These are phyloP conservation scores for Aphodius sticticus DNA, from an alignment of 2,888 invertebrate species.

Conservation along the genomic window DNA sequence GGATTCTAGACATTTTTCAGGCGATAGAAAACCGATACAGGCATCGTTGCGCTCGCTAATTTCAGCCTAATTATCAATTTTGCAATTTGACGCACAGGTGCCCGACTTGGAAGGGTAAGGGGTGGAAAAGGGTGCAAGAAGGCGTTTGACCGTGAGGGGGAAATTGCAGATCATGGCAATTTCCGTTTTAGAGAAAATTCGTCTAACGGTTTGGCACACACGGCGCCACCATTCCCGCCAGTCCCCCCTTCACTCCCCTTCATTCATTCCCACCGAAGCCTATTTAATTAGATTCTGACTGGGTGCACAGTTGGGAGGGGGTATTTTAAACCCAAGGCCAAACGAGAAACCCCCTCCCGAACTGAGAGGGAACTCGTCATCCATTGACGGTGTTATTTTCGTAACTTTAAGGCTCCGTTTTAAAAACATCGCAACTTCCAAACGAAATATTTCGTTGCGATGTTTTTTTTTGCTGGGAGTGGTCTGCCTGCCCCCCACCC, in stretches of 20 bases:
- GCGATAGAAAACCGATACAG: too few relatives aligned
- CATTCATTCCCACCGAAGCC: not conserved
- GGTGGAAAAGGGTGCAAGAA: not conserved
- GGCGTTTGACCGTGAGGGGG: slow-evolving; percentile 1
- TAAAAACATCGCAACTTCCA: too few relatives aligned
- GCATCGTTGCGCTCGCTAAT: not conserved
- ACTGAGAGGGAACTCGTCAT: not conserved
- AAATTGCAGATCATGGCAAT: not conserved
- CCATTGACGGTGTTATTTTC: not conserved
- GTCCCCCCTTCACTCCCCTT: not conserved
- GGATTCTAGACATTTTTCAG: too few relatives aligned
- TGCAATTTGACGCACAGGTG: not conserved
- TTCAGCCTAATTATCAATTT: not conserved
- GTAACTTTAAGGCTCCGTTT: too few relatives aligned
- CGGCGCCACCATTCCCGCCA: not conserved
- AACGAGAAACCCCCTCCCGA: not conserved
- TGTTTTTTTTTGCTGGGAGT: too few relatives aligned
- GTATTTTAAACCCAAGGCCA: not conserved
- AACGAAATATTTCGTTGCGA: too few relatives aligned
- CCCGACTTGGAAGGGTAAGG: not conserved
- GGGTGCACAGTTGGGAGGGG: not conserved
- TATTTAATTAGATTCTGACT: slow-evolving; percentile 4
- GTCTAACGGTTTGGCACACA: slow-evolving; percentile 4
- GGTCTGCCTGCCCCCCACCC: too few relatives aligned
- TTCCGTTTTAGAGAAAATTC: slow-evolving; percentile 4